phyloP scores from a whole-genome alignment of 2,113 vertebrate species.

The Microcebus ravelobensis region DNA sequence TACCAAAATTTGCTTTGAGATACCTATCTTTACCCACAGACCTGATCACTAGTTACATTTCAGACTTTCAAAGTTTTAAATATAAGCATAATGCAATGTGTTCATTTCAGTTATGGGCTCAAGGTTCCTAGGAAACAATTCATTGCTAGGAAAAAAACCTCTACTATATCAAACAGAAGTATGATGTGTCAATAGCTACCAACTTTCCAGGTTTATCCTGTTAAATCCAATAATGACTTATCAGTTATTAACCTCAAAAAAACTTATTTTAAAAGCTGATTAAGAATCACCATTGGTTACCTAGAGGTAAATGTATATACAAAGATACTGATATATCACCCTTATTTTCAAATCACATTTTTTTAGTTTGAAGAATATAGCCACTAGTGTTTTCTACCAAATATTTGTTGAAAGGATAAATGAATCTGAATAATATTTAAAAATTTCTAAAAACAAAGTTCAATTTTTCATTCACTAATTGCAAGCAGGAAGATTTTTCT shows the following conservation, averaged over 20 bases:
- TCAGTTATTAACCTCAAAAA: constrained; percentile 53
- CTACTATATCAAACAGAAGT: constrained; percentile 17
- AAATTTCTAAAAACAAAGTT: background rate
- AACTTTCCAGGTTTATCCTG: background rate
- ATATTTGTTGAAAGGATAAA: constrained; percentile 34
- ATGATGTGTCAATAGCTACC: background rate
- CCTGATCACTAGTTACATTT: background rate
- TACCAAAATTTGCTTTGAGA: background rate
- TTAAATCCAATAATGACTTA: constrained; percentile 27
- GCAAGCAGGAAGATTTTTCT: background rate
- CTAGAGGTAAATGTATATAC: constrained; percentile 35
- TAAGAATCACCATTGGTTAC: constrained; percentile 51
- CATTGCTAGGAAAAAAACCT: background rate
- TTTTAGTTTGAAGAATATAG: constrained; percentile 37
- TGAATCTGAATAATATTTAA: constrained; percentile 39
- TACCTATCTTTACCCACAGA: background rate
- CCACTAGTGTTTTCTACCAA: constrained; percentile 43
- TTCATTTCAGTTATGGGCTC: constrained; percentile 35
- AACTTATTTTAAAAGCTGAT: constrained; percentile 46
- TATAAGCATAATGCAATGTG: constrained; percentile 20
- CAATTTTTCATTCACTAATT: constrained; percentile 33
- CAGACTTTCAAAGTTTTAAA: constrained; percentile 43
- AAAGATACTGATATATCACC: background rate
- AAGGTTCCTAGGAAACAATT: constrained; percentile 30
- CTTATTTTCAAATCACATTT: background rate